These are phyloP conservation scores for Cecropterus lyciades DNA, from an alignment of 1,140 invertebrate species.

Conservation along the genomic window DNA sequence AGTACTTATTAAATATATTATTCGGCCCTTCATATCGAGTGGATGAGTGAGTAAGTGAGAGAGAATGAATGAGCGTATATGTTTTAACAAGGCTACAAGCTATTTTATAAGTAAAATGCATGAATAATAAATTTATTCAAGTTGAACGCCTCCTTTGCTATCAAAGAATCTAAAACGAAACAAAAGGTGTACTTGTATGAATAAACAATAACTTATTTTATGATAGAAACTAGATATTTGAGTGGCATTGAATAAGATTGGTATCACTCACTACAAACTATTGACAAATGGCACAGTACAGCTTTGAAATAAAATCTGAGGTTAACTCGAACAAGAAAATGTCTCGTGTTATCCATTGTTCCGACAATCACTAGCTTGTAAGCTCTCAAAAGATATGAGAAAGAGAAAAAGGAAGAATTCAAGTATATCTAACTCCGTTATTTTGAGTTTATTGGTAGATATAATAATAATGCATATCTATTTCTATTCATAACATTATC, in stretches of 20 bases:
- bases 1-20: no score
- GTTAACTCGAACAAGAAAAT: slow-evolving; percentile 41
- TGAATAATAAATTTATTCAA: neutral
- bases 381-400: slow-evolving; percentile 41
- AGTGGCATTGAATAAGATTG: slow-evolving; percentile 54
- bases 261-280: slow-evolving; percentile 50
- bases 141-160: neutral
- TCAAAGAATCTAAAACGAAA: neutral
- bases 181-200: neutral
- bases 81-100: neutral
- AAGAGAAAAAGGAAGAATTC: slow-evolving; percentile 9
- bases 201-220: slow-evolving; percentile 10
- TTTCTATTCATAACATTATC: no score
- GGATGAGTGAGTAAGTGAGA: no score
- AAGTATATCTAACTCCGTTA: neutral
- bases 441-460: neutral
- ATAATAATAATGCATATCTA: no score
- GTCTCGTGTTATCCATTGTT: slow-evolving; percentile 50
- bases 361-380: slow-evolving; percentile 45
- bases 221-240: slow-evolving; percentile 40
- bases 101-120: neutral
- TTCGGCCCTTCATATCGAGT: no score
- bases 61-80: no score
- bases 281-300: slow-evolving; percentile 50
- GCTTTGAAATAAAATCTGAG: slow-evolving; percentile 47